Conservation (phyloP, 2,888 invertebrate species). For the Oeneis ivallda region DNA sequence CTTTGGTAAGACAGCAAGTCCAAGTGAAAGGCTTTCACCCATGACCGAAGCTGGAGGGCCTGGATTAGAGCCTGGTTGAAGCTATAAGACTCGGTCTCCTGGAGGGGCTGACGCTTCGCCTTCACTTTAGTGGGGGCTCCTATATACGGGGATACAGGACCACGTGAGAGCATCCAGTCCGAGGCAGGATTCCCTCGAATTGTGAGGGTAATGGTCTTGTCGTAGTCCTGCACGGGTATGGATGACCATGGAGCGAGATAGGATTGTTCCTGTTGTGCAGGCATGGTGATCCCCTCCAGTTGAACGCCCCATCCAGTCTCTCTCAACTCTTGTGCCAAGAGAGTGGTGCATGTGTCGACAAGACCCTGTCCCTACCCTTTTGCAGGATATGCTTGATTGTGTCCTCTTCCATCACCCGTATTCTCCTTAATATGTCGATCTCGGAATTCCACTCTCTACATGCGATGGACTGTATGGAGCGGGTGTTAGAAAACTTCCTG, state of each 20-base stretch:
- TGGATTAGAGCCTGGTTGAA: no score
- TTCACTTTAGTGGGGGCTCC: no score
- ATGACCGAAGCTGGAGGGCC: no score
- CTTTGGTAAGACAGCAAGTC: no score
- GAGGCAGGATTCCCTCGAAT: no score
- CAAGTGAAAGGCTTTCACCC: no score
- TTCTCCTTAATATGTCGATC: neutral
- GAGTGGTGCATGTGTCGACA: neutral
- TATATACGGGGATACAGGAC: no score
- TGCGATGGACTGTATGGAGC: neutral
- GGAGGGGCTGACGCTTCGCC: no score
- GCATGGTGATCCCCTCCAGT: neutral
- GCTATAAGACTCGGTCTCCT: no score
- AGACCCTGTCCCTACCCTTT: neutral
- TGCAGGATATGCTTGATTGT: neutral
- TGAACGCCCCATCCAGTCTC: neutral
- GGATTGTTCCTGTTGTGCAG: neutral
- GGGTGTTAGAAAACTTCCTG: neutral
- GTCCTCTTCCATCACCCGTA: neutral
- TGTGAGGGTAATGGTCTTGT: neutral
- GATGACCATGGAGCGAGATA: neutral
- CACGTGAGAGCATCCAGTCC: no score
- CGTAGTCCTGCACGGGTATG: neutral
- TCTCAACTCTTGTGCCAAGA: neutral
- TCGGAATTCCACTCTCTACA: neutral